Conservation (phyloP, 2,797 vertebrate species). For the Enteromius paludinosus region DNA sequence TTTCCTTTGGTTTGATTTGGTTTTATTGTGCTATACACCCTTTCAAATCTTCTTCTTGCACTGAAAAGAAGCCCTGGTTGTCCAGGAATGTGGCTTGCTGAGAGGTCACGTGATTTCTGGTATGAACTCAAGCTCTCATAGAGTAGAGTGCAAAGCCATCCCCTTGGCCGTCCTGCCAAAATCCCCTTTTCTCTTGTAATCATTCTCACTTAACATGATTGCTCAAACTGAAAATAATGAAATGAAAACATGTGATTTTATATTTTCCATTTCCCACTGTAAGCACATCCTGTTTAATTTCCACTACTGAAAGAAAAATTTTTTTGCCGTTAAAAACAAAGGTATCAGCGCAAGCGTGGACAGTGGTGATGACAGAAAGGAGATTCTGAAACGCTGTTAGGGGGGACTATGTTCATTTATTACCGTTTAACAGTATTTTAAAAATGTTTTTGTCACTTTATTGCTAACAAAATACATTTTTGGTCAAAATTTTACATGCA, state of each 20-base stretch:
- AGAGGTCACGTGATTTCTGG: constrained; percentile 55
- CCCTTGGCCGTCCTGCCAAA: neutral
- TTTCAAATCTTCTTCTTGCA: neutral
- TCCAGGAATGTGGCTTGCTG: neutral
- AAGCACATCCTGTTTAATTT: neutral
- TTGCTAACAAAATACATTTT: neutral
- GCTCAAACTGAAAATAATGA: neutral
- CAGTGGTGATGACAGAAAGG: neutral
- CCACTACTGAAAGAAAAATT: no score
- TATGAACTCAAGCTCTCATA: constrained; percentile 2
- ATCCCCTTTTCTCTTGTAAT: neutral
- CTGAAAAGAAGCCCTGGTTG: neutral
- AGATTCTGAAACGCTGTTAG: neutral
- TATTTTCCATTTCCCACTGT: no score
- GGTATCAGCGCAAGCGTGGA: neutral
- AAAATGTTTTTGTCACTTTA: neutral
- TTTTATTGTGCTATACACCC: no score
- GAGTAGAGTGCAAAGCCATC: no score
- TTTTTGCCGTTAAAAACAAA: neutral
- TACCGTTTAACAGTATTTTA: neutral
- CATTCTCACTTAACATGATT: neutral
- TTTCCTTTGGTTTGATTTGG: no score
- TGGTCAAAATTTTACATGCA: neutral
- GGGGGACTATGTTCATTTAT: neutral
- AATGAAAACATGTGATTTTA: neutral